Base-by-base conservation (phyloP, 2,113 vertebrate species). In the Amblyopsis rosae region DNA sequence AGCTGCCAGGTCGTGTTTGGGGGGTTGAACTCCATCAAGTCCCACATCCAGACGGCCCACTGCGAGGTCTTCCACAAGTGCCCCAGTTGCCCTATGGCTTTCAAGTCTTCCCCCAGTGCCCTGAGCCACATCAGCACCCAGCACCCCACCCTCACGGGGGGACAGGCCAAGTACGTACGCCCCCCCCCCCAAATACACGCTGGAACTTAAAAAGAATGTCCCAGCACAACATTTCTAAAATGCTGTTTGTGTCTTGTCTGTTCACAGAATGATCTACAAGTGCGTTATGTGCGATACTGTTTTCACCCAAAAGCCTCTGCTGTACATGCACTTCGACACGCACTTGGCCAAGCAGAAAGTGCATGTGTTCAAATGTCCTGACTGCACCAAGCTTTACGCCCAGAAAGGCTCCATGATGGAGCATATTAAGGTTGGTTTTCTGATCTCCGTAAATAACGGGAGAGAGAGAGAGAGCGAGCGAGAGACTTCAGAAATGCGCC, bases 21-120 rank as follows among this genome's bases (percentile, higher is more conserved):
- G 0, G 96, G 96, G 0, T 87, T 96, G 62, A 98, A 95, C 72
- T 98, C 97, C 81, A 97, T 98, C 86, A 99, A 99, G 69, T 96
- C 95, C 6, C 96, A 98, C 90, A 97, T 99, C 82, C 96, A 98
- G 93, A 93, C 95, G 0, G 94, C 95, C 2, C 97, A 99, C 90
- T 99, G 96, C 47, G 96, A 98, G 89, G 94, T 98, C 73, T 99
- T 99, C 91, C 96, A 99, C 82, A 98, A 98, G 90, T 99, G 97
- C 81, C 96, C 97, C 82, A 95, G 95, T 80, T 99, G 97, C 74
- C 96, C 96, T 86, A 99, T 99, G 97, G 97, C 97, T 9, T 98
- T 98, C 90, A 98, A 98, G 69, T 98, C 96, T 0, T 93, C 94
- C 0, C 95, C 97, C 62, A 96, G 96, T 4, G 95, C 96, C 76